Conservation (phyloP, 2,797 vertebrate genomes). For the Masticophis lateralis region DNA sequence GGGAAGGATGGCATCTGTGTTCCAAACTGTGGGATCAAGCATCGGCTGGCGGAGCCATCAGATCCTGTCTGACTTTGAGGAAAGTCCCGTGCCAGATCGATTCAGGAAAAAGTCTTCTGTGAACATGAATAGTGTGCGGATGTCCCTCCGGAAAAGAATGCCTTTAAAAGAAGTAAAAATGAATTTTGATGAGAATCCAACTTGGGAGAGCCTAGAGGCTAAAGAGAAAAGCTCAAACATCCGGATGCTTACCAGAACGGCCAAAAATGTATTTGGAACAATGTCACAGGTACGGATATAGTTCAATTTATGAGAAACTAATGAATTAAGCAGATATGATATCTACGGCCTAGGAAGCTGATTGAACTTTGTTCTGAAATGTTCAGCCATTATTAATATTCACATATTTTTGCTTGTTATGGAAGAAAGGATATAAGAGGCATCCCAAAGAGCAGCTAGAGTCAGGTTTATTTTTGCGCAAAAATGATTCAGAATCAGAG, state of each 20-base stretch:
- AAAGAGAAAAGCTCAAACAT: slow-evolving; percentile 69
- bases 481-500: too few species aligned
- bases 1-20: slow-evolving; percentile 70
- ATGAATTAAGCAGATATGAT: neutral
- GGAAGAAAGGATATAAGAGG: too few species aligned
- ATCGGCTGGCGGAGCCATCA: slow-evolving; percentile 78
- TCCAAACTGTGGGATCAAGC: slow-evolving; percentile 73
- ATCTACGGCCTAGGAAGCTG: neutral
- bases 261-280: slow-evolving; percentile 79
- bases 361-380: neutral
- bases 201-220: slow-evolving; percentile 74
- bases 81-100: slow-evolving; percentile 69
- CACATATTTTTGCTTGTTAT: neutral
- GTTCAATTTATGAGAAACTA: neutral
- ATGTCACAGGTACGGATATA: slow-evolving; percentile 80
- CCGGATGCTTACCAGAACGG: slow-evolving; percentile 76
- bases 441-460: too few species aligned
- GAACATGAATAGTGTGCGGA: slow-evolving; percentile 80
- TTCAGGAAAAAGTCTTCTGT: slow-evolving; percentile 75
- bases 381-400: neutral
- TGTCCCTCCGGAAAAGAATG: slow-evolving; percentile 82
- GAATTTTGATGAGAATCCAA: slow-evolving; percentile 69
- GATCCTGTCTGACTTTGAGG: slow-evolving; percentile 77
- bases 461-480: too few species aligned
- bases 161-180: slow-evolving; percentile 80